phyloP scores from a whole-genome alignment of 1,140 invertebrate species.

The Drosophila tropicalis region DNA sequence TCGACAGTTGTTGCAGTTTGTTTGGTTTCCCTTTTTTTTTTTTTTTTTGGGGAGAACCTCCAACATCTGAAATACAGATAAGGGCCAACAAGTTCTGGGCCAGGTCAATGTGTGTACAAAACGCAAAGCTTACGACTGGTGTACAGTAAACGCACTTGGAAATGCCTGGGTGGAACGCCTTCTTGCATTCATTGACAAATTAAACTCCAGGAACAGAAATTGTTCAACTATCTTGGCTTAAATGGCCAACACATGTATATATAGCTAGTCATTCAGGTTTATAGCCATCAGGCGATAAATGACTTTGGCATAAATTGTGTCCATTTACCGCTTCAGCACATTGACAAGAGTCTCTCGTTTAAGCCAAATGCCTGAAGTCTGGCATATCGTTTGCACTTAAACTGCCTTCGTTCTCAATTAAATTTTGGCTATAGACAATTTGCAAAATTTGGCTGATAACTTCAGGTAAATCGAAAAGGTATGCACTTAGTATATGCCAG shows the following conservation, averaged over 20 bases:
- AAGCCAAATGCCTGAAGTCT: neutral
- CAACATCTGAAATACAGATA: constrained; percentile 71
- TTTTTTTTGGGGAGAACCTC: constrained; percentile 19
- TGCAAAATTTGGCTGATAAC: constrained; percentile 27
- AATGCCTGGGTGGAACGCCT: constrained; percentile 57
- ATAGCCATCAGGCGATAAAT: constrained; percentile 41
- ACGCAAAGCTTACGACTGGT: constrained; percentile 14
- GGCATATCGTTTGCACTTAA: constrained; percentile 48
- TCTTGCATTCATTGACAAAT: constrained; percentile 23
- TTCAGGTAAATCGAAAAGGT: constrained; percentile 2
- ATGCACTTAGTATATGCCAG: constrained; percentile 36
- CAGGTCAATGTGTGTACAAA: constrained; percentile 40
- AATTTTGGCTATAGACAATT: constrained; percentile 25
- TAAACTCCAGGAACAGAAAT: neutral
- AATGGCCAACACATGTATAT: neutral
- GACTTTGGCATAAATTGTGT: constrained; percentile 53
- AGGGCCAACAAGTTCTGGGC: constrained; percentile 35
- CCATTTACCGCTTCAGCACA: constrained; percentile 40
- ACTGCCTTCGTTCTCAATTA: constrained; percentile 59
- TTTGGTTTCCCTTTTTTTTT: constrained; percentile 10
- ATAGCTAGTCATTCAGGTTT: constrained; percentile 43
- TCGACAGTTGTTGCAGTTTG: constrained; percentile 80
- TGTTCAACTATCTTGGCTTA: constrained; percentile 15
- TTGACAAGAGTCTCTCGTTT: constrained; percentile 23
- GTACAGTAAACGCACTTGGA: too few relatives aligned